phyloP scores from a whole-genome alignment of 2,888 invertebrate species.

The Drepana falcataria region DNA sequence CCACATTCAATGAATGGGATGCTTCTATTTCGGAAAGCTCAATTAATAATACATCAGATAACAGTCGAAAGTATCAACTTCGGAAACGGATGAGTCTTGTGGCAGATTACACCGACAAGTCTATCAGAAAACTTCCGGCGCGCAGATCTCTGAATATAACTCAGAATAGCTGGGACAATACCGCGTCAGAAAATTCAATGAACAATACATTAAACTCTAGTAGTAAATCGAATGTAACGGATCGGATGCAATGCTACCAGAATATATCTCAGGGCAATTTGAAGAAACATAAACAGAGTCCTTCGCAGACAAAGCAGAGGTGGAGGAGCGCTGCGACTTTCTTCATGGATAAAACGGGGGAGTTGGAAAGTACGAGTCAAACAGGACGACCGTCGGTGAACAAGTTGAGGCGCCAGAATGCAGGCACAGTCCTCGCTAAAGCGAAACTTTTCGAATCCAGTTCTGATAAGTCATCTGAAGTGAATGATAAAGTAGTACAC shows the following conservation, averaged over 20 bases:
- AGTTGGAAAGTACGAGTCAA: conserved; percentile 57
- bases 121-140: conserved; percentile 47
- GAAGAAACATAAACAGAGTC: conserved; percentile 40
- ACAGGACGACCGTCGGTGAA: conserved; percentile 85
- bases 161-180: conserved; percentile 47
- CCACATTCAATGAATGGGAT: conserved; percentile 46
- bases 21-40: conserved; percentile 47
- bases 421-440: conserved; percentile 89
- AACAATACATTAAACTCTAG: conserved; percentile 47
- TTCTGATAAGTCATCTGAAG: conserved; percentile 70
- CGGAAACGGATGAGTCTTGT: conserved; percentile 57
- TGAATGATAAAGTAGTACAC: conserved; percentile 43
- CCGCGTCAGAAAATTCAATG: conserved; percentile 48
- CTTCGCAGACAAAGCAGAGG: conserved; percentile 50
- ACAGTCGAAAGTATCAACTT: conserved; percentile 52
- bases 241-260: conserved; percentile 40
- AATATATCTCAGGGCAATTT: conserved; percentile 36
- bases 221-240: conserved; percentile 39
- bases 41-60: conserved; percentile 39
- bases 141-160: conserved; percentile 58
- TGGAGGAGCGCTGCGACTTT: conserved; percentile 79
- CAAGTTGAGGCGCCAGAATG: conserved; percentile 84
- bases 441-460: conserved; percentile 85
- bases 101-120: conserved; percentile 50
- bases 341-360: conserved; percentile 72